Base-by-base conservation (phyloP, 92 coral and sea anemone species). In the Actinernus sp. region DNA sequence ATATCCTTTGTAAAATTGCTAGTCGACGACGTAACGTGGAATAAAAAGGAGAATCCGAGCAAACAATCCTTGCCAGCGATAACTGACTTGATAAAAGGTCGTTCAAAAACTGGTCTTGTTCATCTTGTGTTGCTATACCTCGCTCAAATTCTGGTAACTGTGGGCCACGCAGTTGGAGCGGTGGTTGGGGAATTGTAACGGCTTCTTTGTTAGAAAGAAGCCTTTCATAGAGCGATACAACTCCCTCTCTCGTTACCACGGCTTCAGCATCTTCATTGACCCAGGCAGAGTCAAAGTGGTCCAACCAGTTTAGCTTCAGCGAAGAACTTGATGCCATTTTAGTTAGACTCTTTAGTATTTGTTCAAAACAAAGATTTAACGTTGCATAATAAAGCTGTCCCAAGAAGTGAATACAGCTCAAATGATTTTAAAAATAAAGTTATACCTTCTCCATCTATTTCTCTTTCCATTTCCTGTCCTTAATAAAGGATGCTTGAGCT, bases 261-360 rank as follows among this genome's bases (percentile, higher is more conserved):
- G 82, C 80, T 58, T 78, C 77, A 26, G 83, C 73, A 43, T 89
- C 85, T 41, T 89, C 96, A 58, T 57, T 89, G 26, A 70, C 86
- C 96, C 96, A 89, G 12, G 91, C 68, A 41, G 92, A 77, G 78
- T 89, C 88, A 45, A 89, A 89, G 65, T 89, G 96, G 51, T 89
- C 96, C 71, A 89, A 43, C 91, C 91, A 79, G 39, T 89, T 87
- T 28, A 89, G 45, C 76, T 84, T 79, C 31, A 65, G 52, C 30
- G 81, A 64, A 1, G 88, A 68, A 26, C 78, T 67, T 34, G 88
- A 73, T 45, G 84, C 82, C 88, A 85, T 79, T 43, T 51, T 57
- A 55, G 6, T 10, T 10, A 11, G 41, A 6, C 41, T 6, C 6
- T 6, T 34, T 14, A 14, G 7, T 14, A 36, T 36, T 36, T 14